Conservation (phyloP, 2,797 vertebrate genomes). For the Eulemur albifrons region DNA sequence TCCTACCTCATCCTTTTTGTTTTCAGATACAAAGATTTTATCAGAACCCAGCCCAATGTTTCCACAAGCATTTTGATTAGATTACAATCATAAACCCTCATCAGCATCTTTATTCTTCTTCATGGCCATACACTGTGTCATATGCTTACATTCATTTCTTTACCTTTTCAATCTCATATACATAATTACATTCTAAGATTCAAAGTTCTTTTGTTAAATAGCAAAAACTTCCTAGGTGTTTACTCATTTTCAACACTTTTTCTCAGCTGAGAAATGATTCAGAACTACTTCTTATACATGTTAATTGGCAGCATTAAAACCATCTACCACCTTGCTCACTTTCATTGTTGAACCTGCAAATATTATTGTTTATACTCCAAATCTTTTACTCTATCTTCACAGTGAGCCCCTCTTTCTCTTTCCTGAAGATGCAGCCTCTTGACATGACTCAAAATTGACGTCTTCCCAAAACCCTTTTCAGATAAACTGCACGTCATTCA, state of each 20-base stretch:
- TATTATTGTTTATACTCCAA: neutral
- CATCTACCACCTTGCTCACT: neutral
- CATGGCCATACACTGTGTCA: neutral
- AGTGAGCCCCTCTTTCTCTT: neutral
- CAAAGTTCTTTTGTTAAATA: slow-evolving; percentile 1
- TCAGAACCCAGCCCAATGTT: neutral
- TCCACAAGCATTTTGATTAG: neutral
- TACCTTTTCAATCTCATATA: neutral
- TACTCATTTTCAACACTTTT: neutral
- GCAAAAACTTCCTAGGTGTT: neutral
- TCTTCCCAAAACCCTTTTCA: neutral
- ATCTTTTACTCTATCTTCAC: neutral
- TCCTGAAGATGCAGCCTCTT: neutral
- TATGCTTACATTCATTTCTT: neutral
- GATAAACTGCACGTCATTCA: neutral
- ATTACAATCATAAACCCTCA: neutral
- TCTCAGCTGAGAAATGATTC: slow-evolving; percentile 32
- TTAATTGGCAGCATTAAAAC: neutral
- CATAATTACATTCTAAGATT: neutral
- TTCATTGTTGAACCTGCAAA: neutral
- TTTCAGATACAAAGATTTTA: neutral
- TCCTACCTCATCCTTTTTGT: neutral
- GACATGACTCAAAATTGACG: slow-evolving; percentile 6
- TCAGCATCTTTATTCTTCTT: neutral
- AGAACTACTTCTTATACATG: neutral